Base-by-base conservation (phyloP, 1,140 invertebrate species). In the Anastatus disparis region DNA sequence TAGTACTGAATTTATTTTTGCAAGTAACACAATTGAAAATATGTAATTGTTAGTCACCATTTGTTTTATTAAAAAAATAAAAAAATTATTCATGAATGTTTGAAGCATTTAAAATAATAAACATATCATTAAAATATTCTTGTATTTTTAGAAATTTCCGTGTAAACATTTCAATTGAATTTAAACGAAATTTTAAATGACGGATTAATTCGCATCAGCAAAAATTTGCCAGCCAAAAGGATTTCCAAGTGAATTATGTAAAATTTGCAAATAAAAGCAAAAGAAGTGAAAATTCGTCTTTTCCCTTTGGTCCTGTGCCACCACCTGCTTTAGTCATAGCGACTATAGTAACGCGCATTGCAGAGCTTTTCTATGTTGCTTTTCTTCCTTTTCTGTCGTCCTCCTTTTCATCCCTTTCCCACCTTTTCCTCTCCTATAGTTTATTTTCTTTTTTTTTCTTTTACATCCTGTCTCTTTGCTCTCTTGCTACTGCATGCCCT, bases 271-370 rank as follows among this genome's bases (percentile, higher is more conserved):
- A 55, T 55, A 55, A 55, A 35, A 17, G 9, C 17, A n/a, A n/a
- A n/a, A n/a, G n/a, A 1, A 53, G 15, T n/a, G 10, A 10, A 24
- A 58, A 58, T 58, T 58, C 35, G 20, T 56, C 29, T 38, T 56
- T 35, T 9, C n/a, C n/a, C 12, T 20, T 58, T 58, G 55, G 58
- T 44, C 40, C 15, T n/a, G 58, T 61, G 42, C 58, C 58, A 61
- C 58, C 58, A 61, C 40, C 40, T 61, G 40, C 22, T 61, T 46
- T 10, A n/a, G 58, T 61, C 58, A 61, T 61, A 13, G 27, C 31
- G 53, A n/a, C 24, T n/a, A 7, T 55, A 26, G 31, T 44, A 20
- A 22, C 58, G 17, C 58, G 35, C 40, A 61, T 26, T 44, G 42
- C 42, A 61, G 40, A 61, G 55, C 55, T 58, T 40, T 35, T 29